Evolutionary conservation across 1,140 invertebrate species (phyloP).

Genomic region (Lethrus apterus): DNA sequence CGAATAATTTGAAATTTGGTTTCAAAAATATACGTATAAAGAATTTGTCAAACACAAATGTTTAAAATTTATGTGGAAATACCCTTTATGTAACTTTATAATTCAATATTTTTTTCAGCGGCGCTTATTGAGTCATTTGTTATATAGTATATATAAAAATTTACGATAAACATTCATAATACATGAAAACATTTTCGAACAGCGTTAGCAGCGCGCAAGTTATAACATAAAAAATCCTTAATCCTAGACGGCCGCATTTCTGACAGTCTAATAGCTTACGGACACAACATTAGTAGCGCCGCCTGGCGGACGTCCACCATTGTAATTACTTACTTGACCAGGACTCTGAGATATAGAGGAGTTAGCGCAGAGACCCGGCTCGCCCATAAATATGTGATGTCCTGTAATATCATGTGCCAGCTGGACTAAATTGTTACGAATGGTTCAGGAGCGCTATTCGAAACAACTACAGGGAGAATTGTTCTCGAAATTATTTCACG

Average conservation of each 20-base stretch:
- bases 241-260: slow-evolving; percentile 20
- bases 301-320: slow-evolving; percentile 28
- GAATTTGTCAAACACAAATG: no score
- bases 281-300: slow-evolving; percentile 20
- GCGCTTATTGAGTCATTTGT: no score
- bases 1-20: no score
- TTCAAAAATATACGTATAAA: no score
- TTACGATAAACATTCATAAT: no score
- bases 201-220: no score
- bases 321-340: slow-evolving; percentile 35
- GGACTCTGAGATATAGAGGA: slow-evolving; percentile 26
- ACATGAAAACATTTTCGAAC: no score
- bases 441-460: slow-evolving; percentile 28
- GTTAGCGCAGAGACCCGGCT: slow-evolving; percentile 21
- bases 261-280: slow-evolving; percentile 23
- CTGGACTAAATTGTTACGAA: slow-evolving; percentile 41
- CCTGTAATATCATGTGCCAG: slow-evolving; percentile 41
- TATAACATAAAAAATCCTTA: slow-evolving; percentile 20
- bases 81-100: no score
- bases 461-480: slow-evolving; percentile 25
- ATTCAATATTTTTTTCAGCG: no score
- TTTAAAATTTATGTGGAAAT: no score
- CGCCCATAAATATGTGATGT: slow-evolving; percentile 41
- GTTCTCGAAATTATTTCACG: slow-evolving; percentile 27
- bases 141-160: no score